Percentiles rank a stretch among this genome's conserved stretches.
Evolutionary conservation across 2,113 vertebrate species (phyloP).

Genomic region (Bubo blakistoni): DNA sequence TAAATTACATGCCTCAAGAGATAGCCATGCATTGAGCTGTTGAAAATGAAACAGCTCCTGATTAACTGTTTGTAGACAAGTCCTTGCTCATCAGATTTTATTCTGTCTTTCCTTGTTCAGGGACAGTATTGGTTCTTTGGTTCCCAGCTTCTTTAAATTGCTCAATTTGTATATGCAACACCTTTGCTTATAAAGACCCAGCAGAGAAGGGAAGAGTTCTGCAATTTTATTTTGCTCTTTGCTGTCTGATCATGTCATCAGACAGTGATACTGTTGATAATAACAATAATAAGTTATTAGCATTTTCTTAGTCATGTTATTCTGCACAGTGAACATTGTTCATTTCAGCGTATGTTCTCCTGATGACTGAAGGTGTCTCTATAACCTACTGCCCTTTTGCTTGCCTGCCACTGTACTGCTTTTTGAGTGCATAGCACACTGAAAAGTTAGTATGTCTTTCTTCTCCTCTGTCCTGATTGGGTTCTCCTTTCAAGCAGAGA

Average conservation of each 20-base stretch:
- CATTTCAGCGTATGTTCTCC: neutral
- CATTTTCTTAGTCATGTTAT: neutral
- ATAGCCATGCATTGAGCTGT: neutral
- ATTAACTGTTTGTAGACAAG: neutral
- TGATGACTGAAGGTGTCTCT: neutral
- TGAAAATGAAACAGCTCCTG: neutral
- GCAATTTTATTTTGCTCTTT: neutral
- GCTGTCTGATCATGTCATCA: neutral
- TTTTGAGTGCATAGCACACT: neutral
- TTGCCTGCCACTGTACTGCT: neutral
- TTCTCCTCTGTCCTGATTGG: neutral
- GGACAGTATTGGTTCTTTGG: neutral
- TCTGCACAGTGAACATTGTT: neutral
- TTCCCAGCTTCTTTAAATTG: neutral
- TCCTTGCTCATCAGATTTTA: neutral
- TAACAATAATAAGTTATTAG: neutral
- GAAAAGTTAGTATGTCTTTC: constrained; percentile 16
- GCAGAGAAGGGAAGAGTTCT: neutral
- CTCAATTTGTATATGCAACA: neutral
- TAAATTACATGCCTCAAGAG: neutral
- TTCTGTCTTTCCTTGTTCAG: neutral
- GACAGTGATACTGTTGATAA: neutral
- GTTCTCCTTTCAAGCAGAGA: neutral
- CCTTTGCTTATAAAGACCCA: neutral
- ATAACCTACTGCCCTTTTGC: neutral